A percentile compares a stretch with the other conserved stretches of the same genome.
Conservation (phyloP, 2,113 vertebrate species). For the Rhombomys opimus region DNA sequence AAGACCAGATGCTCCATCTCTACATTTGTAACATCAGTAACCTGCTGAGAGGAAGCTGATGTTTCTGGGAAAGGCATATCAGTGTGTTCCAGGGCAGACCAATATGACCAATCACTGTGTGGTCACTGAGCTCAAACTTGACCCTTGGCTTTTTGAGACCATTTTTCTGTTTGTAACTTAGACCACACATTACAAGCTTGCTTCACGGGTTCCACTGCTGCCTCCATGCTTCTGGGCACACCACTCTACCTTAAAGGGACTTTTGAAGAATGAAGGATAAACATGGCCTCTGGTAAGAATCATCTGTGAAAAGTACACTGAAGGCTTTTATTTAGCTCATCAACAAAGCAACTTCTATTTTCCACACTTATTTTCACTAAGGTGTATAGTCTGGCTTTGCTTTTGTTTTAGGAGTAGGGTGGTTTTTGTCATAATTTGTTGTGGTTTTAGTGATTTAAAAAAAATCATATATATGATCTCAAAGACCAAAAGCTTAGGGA, state of each 20-base stretch:
- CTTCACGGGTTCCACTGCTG: too few relatives aligned
- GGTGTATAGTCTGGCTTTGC: not conserved
- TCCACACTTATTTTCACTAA: not conserved
- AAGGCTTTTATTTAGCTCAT: not conserved
- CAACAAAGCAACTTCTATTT: not conserved
- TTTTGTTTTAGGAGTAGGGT: not conserved
- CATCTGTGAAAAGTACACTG: constrained; percentile 24
- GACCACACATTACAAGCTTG: not conserved
- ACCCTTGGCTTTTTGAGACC: not conserved
- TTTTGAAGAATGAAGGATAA: not conserved
- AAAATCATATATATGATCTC: not conserved
- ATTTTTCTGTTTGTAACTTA: not conserved
- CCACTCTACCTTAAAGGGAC: not conserved
- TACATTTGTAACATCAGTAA: not conserved
- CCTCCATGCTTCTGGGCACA: too few relatives aligned
- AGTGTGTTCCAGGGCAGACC: not conserved
- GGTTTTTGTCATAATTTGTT: not conserved
- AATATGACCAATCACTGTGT: not conserved
- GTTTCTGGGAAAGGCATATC: not conserved
- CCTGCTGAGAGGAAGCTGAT: not conserved
- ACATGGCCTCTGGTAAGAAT: not conserved
- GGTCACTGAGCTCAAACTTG: not conserved
- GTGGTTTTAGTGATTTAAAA: not conserved
- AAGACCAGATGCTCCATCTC: not conserved
- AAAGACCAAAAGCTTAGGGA: not conserved